phyloP scores from a whole-genome alignment of 2,113 vertebrate species.

The Thermophis baileyi region DNA sequence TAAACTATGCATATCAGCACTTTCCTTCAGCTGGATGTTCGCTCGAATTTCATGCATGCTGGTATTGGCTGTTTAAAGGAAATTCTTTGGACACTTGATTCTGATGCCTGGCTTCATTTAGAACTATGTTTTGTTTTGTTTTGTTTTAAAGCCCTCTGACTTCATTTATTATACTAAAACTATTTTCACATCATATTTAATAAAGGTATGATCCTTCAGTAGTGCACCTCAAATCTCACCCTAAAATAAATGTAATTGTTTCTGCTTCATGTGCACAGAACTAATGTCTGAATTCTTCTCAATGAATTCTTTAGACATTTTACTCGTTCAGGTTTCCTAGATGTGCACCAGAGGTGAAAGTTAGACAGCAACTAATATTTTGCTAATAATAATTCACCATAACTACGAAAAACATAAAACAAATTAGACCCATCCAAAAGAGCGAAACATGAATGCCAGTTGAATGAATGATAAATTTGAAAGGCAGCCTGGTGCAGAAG shows the following conservation, averaged over 20 bases:
- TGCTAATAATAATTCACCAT: background rate
- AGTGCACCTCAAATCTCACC: background rate
- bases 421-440: background rate
- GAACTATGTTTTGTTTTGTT: background rate
- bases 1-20: background rate
- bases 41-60: background rate
- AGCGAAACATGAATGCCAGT: background rate
- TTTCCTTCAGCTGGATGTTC: background rate
- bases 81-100: background rate
- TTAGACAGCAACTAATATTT: background rate
- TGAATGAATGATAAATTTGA: background rate
- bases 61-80: background rate
- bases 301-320: background rate
- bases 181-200: background rate
- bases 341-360: background rate
- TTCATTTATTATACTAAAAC: background rate
- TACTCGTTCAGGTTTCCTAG: background rate
- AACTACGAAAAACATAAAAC: background rate
- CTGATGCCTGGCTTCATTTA: background rate
- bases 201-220: background rate
- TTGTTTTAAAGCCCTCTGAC: background rate
- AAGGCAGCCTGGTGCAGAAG: slow-evolving; percentile 3
- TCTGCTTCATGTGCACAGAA: background rate
- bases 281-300: background rate
- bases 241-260: background rate